These are phyloP conservation scores for Drosophila eohydei DNA, from an alignment of 2,888 invertebrate genomes.

Conservation along the genomic window DNA sequence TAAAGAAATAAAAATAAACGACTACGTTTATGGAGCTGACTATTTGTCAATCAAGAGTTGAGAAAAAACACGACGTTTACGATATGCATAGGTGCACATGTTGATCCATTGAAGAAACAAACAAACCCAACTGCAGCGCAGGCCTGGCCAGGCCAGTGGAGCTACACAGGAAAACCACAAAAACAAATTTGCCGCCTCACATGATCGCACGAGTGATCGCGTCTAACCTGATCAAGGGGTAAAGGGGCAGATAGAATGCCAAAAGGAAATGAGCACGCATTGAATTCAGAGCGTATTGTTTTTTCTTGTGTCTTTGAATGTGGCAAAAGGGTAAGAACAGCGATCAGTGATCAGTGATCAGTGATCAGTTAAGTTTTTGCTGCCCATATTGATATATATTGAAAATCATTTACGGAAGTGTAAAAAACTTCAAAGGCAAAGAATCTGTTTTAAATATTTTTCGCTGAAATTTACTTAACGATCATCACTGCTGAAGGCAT, in stretches of 20 bases:
- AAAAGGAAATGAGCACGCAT: slow-evolving; percentile 45
- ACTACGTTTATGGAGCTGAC: slow-evolving; percentile 44
- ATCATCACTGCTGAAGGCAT: no score
- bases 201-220: slow-evolving; percentile 78
- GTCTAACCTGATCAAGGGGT: slow-evolving; percentile 35
- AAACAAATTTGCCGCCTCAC: slow-evolving; percentile 85
- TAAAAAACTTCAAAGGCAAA: background rate
- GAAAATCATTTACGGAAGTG: slow-evolving; percentile 1
- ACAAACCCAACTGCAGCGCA: slow-evolving; percentile 40
- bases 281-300: slow-evolving; percentile 12
- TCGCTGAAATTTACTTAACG: no score
- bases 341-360: slow-evolving; percentile 50
- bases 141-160: slow-evolving; percentile 10
- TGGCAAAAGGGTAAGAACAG: slow-evolving; percentile 10
- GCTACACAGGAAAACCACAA: slow-evolving; percentile 84
- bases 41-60: slow-evolving; percentile 75
- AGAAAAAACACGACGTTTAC: slow-evolving; percentile 61
- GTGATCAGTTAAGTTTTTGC: slow-evolving; percentile 5
- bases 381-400: background rate
- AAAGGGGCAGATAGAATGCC: slow-evolving; percentile 9
- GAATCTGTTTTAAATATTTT: background rate
- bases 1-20: slow-evolving; percentile 36
- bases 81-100: slow-evolving; percentile 85
- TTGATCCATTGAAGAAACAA: slow-evolving; percentile 76
- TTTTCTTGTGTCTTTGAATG: background rate